Evolutionary conservation across 2,113 vertebrate species (phyloP), one percentile per base, ranked within the genome.

Genomic region (Ammodytes marinus): DNA sequence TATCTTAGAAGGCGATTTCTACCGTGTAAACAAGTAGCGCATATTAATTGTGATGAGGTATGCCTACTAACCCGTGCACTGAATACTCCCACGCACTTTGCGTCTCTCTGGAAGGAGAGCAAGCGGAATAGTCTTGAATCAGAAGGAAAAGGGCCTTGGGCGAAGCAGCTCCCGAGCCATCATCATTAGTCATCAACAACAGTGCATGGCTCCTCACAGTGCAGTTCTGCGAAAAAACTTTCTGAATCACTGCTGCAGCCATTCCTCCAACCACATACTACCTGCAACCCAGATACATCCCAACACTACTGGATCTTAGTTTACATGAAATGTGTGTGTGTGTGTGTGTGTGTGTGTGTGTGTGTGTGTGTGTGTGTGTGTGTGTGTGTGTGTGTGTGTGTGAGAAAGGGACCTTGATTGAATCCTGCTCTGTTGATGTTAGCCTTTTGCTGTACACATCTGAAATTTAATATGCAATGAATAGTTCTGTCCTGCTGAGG

Each of bases 141-240:
- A 13, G 40, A 39, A 61, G 10, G 37, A 55, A 66, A 14, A 74
- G 40, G n/a, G 27, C 83, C 69, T 39, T 6, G 17, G 79, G 69
- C 67, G 14, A 78, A 77, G 69, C 68, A 85, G 66, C 55, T 54
- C 52, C 27, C 66, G 54, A 74, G 40, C 46, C 79, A 57, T 87
- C 35, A 40, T 79, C 82, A 71, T 89, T 83, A 88, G 69, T 88
- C 90, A 87, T 80, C 81, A 84, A 68, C 83, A 81, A 37, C 71
- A 68, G 76, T 63, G 65, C 69, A 45, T 11, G 68, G 60, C 57
- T 17, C 52, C 67, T 83, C 42, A 71, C 68, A 89, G 74, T 55
- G 6, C 55, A 79, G 52, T 3, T 72, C 79, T 69, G 69, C 37
- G 74, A 77, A 77, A 61, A 66, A 82, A 61, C 61, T 47, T 35